These are phyloP conservation scores for Palythoa heliodiscus DNA, from an alignment of 92 coral and sea anemone genomes.

Conservation along the genomic window DNA sequence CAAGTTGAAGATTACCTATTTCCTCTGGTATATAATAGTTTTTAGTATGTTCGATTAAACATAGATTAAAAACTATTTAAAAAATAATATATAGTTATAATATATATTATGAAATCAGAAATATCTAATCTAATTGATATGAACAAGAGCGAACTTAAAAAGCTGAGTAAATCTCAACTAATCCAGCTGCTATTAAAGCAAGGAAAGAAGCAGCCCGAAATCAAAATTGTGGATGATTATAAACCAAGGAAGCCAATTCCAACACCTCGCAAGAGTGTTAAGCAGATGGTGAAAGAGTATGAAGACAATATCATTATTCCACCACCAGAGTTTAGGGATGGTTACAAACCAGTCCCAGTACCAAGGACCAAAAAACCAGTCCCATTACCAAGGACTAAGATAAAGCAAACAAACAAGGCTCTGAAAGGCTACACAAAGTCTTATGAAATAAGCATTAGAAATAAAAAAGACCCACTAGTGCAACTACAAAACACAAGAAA, in stretches of 20 bases:
- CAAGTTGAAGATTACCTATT: no score
- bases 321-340: no score
- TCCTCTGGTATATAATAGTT: no score
- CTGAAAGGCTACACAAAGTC: not conserved
- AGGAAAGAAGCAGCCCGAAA: conserved; percentile 19
- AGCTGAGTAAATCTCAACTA: conserved; percentile 15
- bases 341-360: no score
- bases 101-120: conserved; percentile 1
- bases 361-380: no score
- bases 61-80: not conserved
- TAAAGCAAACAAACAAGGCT: not conserved
- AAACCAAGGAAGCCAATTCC: not conserved
- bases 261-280: no score
- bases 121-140: conserved; percentile 27
- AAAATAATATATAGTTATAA: conserved; percentile 3
- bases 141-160: conserved; percentile 36
- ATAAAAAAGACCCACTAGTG: not conserved
- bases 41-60: not conserved
- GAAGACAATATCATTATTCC: no score
- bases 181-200: conserved; percentile 36
- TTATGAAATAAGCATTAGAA: not conserved
- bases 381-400: not conserved
- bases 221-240: conserved; percentile 21
- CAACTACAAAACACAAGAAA: no score
- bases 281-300: no score